Conservation (phyloP, 2,888 invertebrate genomes). For the Andrena minutula region DNA sequence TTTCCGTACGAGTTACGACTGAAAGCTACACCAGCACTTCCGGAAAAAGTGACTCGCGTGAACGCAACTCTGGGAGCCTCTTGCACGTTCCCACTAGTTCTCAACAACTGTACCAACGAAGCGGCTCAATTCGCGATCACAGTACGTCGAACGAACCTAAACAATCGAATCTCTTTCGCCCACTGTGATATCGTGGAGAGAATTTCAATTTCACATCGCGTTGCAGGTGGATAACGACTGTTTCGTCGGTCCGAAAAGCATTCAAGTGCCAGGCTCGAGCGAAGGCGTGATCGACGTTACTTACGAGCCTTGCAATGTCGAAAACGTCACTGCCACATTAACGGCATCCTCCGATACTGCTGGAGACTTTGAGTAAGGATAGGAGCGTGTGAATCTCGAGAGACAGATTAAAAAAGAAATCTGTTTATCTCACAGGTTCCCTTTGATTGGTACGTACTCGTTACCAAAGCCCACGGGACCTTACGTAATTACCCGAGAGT, state of each 20-base stretch:
- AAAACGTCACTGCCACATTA: conserved; percentile 65
- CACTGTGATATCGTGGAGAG: too few relatives aligned
- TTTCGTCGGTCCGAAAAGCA: conserved; percentile 60
- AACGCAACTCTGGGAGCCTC: conserved; percentile 69
- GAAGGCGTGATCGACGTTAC: conserved; percentile 61
- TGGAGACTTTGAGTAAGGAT: conserved; percentile 74
- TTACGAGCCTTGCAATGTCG: conserved; percentile 74
- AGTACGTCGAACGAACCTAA: conserved; percentile 55
- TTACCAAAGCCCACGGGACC: conserved; percentile 78
- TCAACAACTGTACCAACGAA: conserved; percentile 66
- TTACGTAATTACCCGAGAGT: conserved; percentile 56
- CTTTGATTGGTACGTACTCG: conserved; percentile 69
- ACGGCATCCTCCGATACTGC: conserved; percentile 69
- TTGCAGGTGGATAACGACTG: conserved; percentile 70
- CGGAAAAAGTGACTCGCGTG: conserved; percentile 69
- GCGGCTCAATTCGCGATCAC: conserved; percentile 63
- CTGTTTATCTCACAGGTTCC: conserved; percentile 66
- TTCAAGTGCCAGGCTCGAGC: conserved; percentile 57
- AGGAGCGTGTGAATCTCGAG: neutral
- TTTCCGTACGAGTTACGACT: conserved; percentile 76
- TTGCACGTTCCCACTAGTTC: conserved; percentile 62
- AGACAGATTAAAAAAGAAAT: neutral
- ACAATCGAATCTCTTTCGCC: neutral
- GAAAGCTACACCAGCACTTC: conserved; percentile 63
- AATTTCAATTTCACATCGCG: neutral